Base-by-base conservation (phyloP, 2,888 invertebrate species). In the Oegoconia quadripuncta region DNA sequence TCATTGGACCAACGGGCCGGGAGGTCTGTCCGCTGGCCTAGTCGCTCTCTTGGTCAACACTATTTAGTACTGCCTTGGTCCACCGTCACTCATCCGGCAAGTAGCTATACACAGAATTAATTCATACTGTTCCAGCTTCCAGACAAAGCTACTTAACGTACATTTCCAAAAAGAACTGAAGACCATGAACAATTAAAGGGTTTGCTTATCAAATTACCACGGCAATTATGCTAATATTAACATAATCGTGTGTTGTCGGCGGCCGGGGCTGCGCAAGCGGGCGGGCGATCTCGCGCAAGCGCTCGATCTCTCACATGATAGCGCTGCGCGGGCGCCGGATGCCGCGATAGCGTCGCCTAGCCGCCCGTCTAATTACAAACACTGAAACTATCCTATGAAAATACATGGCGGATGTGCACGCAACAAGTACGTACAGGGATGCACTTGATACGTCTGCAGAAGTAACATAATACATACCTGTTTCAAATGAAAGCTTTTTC, bases 291-390 rank as follows among this genome's bases (percentile, higher is more conserved):
- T 14, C 32, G 32, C 13, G 12, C 33, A 34, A 42, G 52, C 47
- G 52, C 45, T 54, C 64, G 82, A 81, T 83, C 77, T 83, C 81
- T 75, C 82, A 81, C 75, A 74, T 67, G 82, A 82, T 82, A 77
- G 55, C 44, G 17, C 53, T 52, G 59, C 66, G 61, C 64, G 54
- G 55, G 59, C 66, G 64, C 65, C 64, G 66, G 66, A 65, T 63
- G 59, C 56, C 42, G 50, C 51, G 68, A 66, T 66, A 66, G 55
- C 52, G 57, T 62, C 57, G 51, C 56, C 46, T 57, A 52, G 55
- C 52, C 68, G 55, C 67, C 66, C 68, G 70, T 70, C 79, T 83
- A 84, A 84, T 84, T 84, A 78, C 76, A 59, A 71, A 64, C 72
- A 36, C 42, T 42, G 35, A 42, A 42, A 64, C 66, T 66, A 70